phyloP scores from a whole-genome alignment of 2,797 vertebrate genomes.

The Erithacus rubecula region DNA sequence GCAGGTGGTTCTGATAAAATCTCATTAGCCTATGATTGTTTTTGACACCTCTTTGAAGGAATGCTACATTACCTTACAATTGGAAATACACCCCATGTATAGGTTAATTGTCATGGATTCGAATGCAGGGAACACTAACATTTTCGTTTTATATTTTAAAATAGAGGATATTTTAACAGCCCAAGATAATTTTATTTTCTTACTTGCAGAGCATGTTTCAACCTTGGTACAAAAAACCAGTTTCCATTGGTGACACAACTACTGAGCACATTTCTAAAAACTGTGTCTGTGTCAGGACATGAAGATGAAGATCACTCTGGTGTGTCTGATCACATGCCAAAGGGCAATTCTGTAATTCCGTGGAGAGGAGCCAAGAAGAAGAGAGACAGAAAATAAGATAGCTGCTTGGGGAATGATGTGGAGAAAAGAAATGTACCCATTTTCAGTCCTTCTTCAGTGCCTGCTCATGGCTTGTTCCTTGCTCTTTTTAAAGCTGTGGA shows the following conservation, averaged over 20 bases:
- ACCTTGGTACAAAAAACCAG: not conserved
- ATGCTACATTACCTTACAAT: not conserved
- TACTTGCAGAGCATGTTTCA: not conserved
- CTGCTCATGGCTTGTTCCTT: not conserved
- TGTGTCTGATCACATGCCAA: not conserved
- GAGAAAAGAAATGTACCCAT: not conserved
- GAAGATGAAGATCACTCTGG: not conserved
- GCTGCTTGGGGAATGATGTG: not conserved
- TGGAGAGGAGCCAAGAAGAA: not conserved
- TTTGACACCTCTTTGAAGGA: slow-evolving; percentile 46
- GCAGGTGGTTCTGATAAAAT: slow-evolving; percentile 28
- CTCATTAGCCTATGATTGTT: slow-evolving; percentile 41
- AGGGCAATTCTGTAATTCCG: not conserved
- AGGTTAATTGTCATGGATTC: slow-evolving; percentile 15
- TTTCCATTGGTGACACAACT: not conserved
- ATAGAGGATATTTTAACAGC: not conserved
- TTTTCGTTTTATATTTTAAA: not conserved
- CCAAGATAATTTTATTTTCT: not conserved
- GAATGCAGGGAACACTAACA: not conserved
- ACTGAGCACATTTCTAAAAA: not conserved
- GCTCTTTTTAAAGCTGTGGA: not conserved
- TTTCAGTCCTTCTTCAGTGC: not conserved
- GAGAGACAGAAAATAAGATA: not conserved
- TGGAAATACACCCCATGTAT: not conserved
- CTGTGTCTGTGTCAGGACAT: not conserved